Evolutionary conservation across 2,113 vertebrate genomes (phyloP), one percentile per base, ranked within the genome.

Genomic region (Phyllostomus discolor): DNA sequence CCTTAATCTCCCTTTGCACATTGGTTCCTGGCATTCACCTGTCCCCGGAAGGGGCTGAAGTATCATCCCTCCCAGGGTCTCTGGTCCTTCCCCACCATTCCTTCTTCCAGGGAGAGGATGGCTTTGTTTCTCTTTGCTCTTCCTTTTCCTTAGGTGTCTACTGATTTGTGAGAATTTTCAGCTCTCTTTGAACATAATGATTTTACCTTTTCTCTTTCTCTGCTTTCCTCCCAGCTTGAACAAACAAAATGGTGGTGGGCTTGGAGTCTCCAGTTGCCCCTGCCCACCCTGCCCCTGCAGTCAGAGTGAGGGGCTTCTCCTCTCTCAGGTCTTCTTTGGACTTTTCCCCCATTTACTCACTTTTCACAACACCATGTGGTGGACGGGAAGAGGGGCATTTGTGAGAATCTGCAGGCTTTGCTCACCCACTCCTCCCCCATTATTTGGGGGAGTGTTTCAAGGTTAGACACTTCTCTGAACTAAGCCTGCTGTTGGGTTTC

Each of bases 31-130:
- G 10, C 7, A 8, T 6, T 38, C 73, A 31, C 17, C 22, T 2
- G 4, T 33, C 48, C 41, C 1, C 15, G 4, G 15, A 31, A 2
- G 33, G 19, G 7, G 17, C 54, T 22, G 15, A 24, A 33, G 11
- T 2, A 1, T 50, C 38, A 5, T 2, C 35, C 28, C 12, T 1
- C 28, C 17, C 3, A 1, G 24, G 0, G 0, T 31, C 22, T 87
- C 9, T 22, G 2, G 6, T 35, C 38, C 10, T 26, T 20, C 11
- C 26, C 15, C 22, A 54, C 14, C 10, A 50, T 43, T 17, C 43
- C 46, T 62, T 12, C 52, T 50, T 69, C 9, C 26, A 15, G 22
- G 26, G 35, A 48, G 0, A 2, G 0, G 41, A 46, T 31, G 24
- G 26, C 7, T 57, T 11, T 59, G 19, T 57, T 50, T 81, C 19